Evolutionary conservation across 2,888 invertebrate genomes (phyloP).

Genomic region (Agriotes lineatus): DNA sequence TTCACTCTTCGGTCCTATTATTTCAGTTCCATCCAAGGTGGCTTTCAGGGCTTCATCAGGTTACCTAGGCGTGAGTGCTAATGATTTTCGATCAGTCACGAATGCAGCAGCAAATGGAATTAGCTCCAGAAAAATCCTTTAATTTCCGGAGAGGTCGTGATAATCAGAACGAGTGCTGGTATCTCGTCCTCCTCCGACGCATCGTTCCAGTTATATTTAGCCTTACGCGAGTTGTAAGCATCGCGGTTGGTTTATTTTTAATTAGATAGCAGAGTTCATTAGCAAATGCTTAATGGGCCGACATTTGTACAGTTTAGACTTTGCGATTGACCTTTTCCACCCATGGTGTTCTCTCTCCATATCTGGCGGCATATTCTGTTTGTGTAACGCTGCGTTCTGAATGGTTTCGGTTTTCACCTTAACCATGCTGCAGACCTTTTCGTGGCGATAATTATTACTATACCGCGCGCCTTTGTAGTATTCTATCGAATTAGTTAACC

Average conservation of each 20-base stretch:
- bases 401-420: neutral
- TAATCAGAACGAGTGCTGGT: neutral
- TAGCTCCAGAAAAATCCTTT: neutral
- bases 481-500: no score
- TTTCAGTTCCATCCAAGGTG: no score
- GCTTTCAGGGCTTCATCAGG: no score
- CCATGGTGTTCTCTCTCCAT: neutral
- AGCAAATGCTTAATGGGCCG: conserved; percentile 1
- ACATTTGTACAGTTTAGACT: neutral
- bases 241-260: conserved; percentile 7
- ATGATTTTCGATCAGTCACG: neutral
- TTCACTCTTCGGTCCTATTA: no score
- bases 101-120: neutral
- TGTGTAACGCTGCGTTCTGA: neutral
- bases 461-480: no score
- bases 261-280: conserved; percentile 1
- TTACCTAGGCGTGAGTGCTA: neutral
- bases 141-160: neutral
- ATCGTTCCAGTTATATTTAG: conserved; percentile 1
- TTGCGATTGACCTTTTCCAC: neutral
- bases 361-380: neutral
- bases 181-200: neutral
- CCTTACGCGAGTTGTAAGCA: conserved; percentile 1
- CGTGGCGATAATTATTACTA: no score
- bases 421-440: no score